Evolutionary conservation across 2,888 invertebrate genomes (phyloP).

Genomic region (Nomada fabriciana): DNA sequence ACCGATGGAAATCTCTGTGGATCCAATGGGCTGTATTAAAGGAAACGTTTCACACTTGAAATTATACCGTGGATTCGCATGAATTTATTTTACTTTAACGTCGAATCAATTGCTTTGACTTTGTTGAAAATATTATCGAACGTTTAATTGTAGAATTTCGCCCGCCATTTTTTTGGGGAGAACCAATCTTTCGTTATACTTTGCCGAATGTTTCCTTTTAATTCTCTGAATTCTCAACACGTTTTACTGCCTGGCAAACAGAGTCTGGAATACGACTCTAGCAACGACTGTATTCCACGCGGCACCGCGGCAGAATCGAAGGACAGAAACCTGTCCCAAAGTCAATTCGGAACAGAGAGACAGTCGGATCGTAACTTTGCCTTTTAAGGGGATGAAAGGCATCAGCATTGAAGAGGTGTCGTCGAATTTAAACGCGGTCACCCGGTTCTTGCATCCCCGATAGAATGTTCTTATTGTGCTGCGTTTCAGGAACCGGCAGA

Average conservation of each 20-base stretch:
- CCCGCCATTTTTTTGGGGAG: not conserved
- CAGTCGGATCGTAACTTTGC: slow-evolving; percentile 60
- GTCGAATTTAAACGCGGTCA: slow-evolving; percentile 55
- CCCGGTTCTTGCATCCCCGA: slow-evolving; percentile 1
- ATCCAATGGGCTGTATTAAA: too few species aligned
- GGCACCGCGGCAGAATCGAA: slow-evolving; percentile 38
- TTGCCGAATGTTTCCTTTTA: not conserved
- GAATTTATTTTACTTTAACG: too few species aligned
- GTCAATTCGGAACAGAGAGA: slow-evolving; percentile 46
- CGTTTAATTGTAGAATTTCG: not conserved
- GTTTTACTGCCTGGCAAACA: not conserved
- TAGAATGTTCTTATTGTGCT: slow-evolving; percentile 30
- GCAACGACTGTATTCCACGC: slow-evolving; percentile 30
- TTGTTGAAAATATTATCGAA: not conserved
- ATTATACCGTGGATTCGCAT: too few species aligned
- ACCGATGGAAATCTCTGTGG: not conserved
- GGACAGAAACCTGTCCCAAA: slow-evolving; percentile 27
- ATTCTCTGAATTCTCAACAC: not conserved
- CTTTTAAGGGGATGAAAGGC: slow-evolving; percentile 67
- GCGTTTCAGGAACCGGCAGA: slow-evolving; percentile 32
- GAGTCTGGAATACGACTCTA: not conserved
- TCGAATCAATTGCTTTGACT: not conserved
- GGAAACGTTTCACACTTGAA: too few species aligned
- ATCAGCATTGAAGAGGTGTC: slow-evolving; percentile 68
- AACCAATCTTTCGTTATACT: not conserved